A percentile compares a stretch with the other conserved stretches of the same genome.
These are phyloP conservation scores for Hydrotaea cyrtoneurina DNA, from an alignment of 2,888 invertebrate genomes.

Conservation along the genomic window DNA sequence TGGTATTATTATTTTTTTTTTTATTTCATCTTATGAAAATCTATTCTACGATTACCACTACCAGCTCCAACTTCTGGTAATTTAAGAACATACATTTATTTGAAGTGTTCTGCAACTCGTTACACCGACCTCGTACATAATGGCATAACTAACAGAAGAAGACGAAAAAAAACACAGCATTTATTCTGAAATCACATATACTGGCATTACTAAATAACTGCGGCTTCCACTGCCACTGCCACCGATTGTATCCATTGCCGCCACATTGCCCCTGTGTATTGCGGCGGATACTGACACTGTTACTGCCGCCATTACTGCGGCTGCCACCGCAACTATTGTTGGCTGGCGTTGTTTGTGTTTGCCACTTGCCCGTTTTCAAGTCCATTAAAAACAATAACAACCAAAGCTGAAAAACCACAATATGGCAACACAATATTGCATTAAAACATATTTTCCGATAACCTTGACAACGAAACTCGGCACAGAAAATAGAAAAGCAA, in stretches of 20 bases:
- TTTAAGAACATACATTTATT: too few species aligned
- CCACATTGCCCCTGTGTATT: neutral
- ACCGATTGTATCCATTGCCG: neutral
- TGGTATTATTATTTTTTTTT: too few species aligned
- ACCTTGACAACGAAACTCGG: slow-evolving; percentile 64
- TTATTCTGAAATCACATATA: slow-evolving; percentile 27
- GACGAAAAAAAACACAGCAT: neutral
- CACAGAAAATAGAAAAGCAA: slow-evolving; percentile 3
- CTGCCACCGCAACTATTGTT: slow-evolving; percentile 19
- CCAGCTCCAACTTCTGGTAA: too few species aligned
- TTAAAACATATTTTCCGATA: slow-evolving; percentile 48
- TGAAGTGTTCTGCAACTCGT: neutral
- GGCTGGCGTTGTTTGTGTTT: neutral
- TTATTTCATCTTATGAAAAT: too few species aligned
- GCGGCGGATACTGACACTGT: slow-evolving; percentile 31
- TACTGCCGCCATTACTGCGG: slow-evolving; percentile 19
- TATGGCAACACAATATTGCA: slow-evolving; percentile 52
- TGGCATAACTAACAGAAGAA: neutral
- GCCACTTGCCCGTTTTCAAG: slow-evolving; percentile 46
- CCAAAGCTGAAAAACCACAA: slow-evolving; percentile 63
- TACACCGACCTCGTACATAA: neutral
- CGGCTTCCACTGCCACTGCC: neutral
- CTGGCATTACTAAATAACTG: slow-evolving; percentile 21
- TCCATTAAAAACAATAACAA: slow-evolving; percentile 66
- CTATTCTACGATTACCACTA: too few species aligned